Base-by-base conservation (phyloP, 2,113 vertebrate genomes). In the Penelope pileata region DNA sequence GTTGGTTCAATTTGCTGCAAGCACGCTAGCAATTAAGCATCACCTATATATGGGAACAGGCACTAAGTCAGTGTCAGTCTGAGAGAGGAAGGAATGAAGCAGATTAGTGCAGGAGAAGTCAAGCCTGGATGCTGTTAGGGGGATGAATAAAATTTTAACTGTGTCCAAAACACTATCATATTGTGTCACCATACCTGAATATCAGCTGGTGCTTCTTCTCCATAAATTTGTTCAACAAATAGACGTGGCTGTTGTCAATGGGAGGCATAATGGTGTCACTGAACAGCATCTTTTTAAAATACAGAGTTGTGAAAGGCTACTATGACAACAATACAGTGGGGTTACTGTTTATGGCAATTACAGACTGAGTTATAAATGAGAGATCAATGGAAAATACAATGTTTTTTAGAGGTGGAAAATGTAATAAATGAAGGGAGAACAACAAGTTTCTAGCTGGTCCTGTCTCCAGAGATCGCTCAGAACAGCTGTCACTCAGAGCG, bases 121-220 rank as follows among this genome's bases (percentile, higher is more conserved):
- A 90, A 81, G 23, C 17, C 56, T 75, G 56, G 23, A 30, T 29
- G 9, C 34, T 59, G 1, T 48, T 45, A 23, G 38, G 22, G n/a
- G 7, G 45, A 8, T 40, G 38, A 83, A 34, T 43, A 42, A 51
- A 40, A 62, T 66, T 56, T 79, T 50, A 53, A n/a, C 16, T 30
- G 23, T 62, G 6, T 43, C 19, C 68, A 77, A 54, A 91, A 34
- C 45, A 30, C 16, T 70, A 17, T 83, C 26, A 10, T 17, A 10
- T 16, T 59, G 22, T 38, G 7, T 43, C 75, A 32, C 0, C 0
- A 1, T 36, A 30, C 16, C 83, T 72, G n/a, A 68, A 24, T 30
- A 34, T 19, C 24, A n/a, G 5, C 45, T 58, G 30, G 14, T n/a
- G 70, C 23, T 54, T 62, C 42, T 72, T 66, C 50, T 67, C 10